Evolutionary conservation across 2,888 invertebrate genomes (phyloP).

Genomic region (Drosophila anomalipes): DNA sequence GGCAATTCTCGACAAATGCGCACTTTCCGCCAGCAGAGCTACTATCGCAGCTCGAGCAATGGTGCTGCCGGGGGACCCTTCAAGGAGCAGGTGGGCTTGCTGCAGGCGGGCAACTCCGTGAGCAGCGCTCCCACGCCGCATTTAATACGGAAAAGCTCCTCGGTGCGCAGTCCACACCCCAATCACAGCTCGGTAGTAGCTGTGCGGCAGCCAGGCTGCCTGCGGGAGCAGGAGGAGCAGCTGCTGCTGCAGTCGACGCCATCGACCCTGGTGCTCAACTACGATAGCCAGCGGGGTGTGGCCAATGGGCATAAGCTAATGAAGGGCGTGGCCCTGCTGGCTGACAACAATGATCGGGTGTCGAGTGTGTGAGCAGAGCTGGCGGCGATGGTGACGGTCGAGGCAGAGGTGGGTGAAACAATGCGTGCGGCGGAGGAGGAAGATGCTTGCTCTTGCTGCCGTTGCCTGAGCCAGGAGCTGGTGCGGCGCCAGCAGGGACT

Average conservation of each 20-base stretch:
- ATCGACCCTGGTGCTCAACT: conserved; percentile 72
- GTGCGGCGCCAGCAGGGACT: conserved; percentile 72
- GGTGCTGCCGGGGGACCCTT: conserved; percentile 56
- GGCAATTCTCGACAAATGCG: conserved; percentile 80
- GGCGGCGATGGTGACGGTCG: conserved; percentile 75
- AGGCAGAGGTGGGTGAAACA: conserved; percentile 47
- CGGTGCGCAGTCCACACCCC: conserved; percentile 68
- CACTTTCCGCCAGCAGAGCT: conserved; percentile 82
- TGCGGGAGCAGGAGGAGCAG: conserved; percentile 64
- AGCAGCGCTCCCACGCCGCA: conserved; percentile 58
- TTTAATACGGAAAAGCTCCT: conserved; percentile 67
- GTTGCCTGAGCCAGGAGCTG: conserved; percentile 78
- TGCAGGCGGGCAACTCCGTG: conserved; percentile 64
- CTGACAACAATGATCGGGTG: conserved; percentile 67
- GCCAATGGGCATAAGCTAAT: conserved; percentile 61
- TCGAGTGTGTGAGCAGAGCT: conserved; percentile 78
- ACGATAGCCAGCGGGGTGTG: conserved; percentile 69
- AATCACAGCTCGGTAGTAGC: conserved; percentile 52
- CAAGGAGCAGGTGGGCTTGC: conserved; percentile 79
- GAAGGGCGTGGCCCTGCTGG: conserved; percentile 28
- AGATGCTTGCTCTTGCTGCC: conserved; percentile 77
- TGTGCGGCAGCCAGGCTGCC: conserved; percentile 58
- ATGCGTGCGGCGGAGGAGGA: conserved; percentile 55
- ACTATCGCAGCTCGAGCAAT: conserved; percentile 80
- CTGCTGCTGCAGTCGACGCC: conserved; percentile 59